These are phyloP conservation scores for Ophiodon elongatus DNA, from an alignment of 2,113 vertebrate species.

Conservation along the genomic window DNA sequence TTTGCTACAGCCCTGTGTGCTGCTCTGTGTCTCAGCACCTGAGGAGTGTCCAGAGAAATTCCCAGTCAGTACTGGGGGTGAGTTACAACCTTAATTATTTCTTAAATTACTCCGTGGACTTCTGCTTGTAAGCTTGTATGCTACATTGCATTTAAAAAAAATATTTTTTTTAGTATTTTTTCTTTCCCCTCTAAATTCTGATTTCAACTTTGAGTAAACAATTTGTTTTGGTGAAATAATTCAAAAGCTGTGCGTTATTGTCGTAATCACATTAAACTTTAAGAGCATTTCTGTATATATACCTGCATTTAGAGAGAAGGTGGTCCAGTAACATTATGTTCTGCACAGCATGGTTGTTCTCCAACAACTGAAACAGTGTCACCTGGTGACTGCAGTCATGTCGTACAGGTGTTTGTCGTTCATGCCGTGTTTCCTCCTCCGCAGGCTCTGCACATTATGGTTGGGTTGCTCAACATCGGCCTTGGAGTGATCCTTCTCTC, in stretches of 20 bases:
- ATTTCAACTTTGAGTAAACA: neutral
- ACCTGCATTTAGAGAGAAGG: neutral
- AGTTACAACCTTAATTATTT: slow-evolving; percentile 16
- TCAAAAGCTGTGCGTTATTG: neutral
- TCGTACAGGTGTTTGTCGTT: neutral
- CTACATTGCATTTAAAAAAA: neutral
- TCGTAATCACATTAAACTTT: too few relatives aligned
- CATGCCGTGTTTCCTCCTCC: slow-evolving; percentile 12
- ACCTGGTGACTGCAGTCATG: neutral
- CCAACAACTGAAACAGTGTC: neutral
- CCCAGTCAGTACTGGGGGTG: slow-evolving; percentile 75
- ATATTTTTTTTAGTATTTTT: fast-evolving
- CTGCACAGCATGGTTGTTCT: neutral
- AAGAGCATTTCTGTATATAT: neutral
- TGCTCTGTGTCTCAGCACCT: slow-evolving; percentile 66
- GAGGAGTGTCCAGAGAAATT: slow-evolving; percentile 24
- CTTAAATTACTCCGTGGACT: neutral
- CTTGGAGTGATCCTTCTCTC: neutral
- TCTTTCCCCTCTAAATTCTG: neutral
- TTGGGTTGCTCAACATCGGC: slow-evolving; percentile 72
- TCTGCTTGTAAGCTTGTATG: neutral
- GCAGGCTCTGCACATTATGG: slow-evolving; percentile 77
- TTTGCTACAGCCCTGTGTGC: slow-evolving; percentile 77
- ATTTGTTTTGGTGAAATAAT: neutral
- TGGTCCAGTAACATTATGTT: neutral